Evolutionary conservation across 2,888 invertebrate species (phyloP).

Genomic region (Subacronicta megacephala): DNA sequence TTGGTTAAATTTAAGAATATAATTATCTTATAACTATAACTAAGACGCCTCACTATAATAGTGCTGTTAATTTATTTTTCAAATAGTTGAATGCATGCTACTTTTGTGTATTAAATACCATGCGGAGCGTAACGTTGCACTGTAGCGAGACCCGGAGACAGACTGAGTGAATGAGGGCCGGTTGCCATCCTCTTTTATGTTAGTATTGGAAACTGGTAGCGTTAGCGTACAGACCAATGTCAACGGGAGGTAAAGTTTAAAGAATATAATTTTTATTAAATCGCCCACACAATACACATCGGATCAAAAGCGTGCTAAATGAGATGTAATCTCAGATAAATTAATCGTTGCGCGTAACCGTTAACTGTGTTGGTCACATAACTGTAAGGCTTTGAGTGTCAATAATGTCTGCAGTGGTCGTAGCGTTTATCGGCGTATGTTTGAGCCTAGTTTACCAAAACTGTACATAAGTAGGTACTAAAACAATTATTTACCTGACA

Average conservation of each 20-base stretch:
- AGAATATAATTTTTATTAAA: slow-evolving; percentile 63
- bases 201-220: slow-evolving; percentile 82
- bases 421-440: background rate
- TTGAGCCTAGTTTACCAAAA: slow-evolving; percentile 6
- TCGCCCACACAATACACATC: slow-evolving; percentile 63
- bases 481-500: background rate
- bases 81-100: slow-evolving; percentile 45
- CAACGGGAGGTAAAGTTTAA: slow-evolving; percentile 70
- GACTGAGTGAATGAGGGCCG: slow-evolving; percentile 83
- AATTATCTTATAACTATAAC: slow-evolving; percentile 13
- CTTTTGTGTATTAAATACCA: slow-evolving; percentile 36
- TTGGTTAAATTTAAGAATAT: background rate
- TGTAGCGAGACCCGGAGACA: slow-evolving; percentile 68
- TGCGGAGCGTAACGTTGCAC: slow-evolving; percentile 66
- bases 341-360: slow-evolving; percentile 61
- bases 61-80: slow-evolving; percentile 23
- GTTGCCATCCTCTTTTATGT: slow-evolving; percentile 86
- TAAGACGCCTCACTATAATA: slow-evolving; percentile 38
- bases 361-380: slow-evolving; percentile 60
- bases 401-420: slow-evolving; percentile 23
- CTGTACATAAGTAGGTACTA: background rate
- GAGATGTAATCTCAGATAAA: slow-evolving; percentile 63
- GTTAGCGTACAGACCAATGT: slow-evolving; percentile 68
- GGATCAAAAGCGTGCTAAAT: slow-evolving; percentile 59
- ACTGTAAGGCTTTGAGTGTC: slow-evolving; percentile 51